Conservation (phyloP, 1,140 invertebrate species). For the Temnothorax nylanderi region DNA sequence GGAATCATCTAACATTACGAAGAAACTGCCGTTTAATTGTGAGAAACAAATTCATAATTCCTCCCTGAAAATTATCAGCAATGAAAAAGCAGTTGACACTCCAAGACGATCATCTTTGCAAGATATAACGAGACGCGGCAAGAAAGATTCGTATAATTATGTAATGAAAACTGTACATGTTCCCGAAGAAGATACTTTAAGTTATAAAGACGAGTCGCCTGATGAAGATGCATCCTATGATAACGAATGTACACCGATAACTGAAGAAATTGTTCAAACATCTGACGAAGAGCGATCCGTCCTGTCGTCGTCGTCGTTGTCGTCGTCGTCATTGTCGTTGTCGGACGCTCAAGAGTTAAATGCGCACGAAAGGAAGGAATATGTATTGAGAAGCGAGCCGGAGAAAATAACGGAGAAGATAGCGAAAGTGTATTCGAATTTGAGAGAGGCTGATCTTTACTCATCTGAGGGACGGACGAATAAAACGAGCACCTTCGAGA, state of each 20-base stretch:
- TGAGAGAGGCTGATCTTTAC: neutral
- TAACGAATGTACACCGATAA: neutral
- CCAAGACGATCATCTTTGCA: neutral
- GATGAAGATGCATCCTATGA: neutral
- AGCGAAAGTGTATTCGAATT: neutral
- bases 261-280: neutral
- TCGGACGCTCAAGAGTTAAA: neutral
- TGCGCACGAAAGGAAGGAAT: neutral
- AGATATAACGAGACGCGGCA: neutral
- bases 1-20: constrained; percentile 78
- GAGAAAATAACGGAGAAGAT: neutral
- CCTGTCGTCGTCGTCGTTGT: neutral
- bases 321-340: neutral
- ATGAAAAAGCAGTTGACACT: neutral
- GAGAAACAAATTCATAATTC: neutral
- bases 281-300: constrained; percentile 26
- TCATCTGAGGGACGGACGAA: neutral
- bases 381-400: neutral
- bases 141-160: neutral
- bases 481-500: constrained; percentile 83
- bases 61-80: neutral
- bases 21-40: neutral
- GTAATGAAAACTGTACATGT: neutral
- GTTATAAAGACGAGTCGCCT: neutral
- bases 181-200: neutral